phyloP scores from a whole-genome alignment of 2,113 vertebrate genomes.

The zebrafish (Danio rerio) region GRCz12tu NC_133195.1:25800001-25800500 shows the following conservation, averaged over 20 bases:
- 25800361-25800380: background rate
- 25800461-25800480: no score
- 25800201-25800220: constrained; percentile 6
- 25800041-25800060: background rate
- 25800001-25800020: background rate
- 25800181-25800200: background rate
- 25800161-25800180: background rate
- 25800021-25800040: background rate
- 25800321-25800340: background rate
- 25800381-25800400: background rate
- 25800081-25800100: constrained; percentile 44
- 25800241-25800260: constrained; percentile 2
- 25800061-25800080: constrained; percentile 22
- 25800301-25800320: background rate
- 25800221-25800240: background rate
- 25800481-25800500: no score
- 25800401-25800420: background rate
- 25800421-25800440: background rate
- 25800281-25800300: constrained; percentile 36
- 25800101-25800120: background rate
- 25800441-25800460: no score
- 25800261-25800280: constrained; percentile 45
- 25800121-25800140: background rate
- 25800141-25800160: background rate
- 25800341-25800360: background rate